Evolutionary conservation across 2,797 vertebrate species (phyloP), one percentile per base, ranked within the genome.

Genomic region (Hybognathus amarus): DNA sequence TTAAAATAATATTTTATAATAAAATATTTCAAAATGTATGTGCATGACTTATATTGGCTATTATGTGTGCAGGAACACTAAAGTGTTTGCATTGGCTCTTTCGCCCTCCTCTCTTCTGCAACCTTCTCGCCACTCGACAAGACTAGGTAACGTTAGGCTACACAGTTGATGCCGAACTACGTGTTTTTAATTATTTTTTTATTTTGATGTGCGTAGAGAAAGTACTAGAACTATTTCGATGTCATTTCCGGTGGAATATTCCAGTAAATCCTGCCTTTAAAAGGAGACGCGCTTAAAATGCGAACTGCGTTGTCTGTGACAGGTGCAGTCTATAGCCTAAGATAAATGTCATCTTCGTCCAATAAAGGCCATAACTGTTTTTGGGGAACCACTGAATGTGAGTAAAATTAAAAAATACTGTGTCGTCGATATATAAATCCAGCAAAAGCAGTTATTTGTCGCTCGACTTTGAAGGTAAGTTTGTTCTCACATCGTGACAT

Each of bases 211-310:
- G 30, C 36, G n/a, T 2, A 22, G 67, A 64, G 87, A 91, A 93
- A 42, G 75, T 13, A 50, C 86, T 42, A 85, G 90, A 90, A 88
- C 54, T 3, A 0, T 0, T 1, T 1, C 0, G 0, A 20, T 92
- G 94, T 95, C 93, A 94, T 79, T 86, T 95, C 94, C 94, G 92
- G 89, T 93, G 91, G 94, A 95, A 95, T 91, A 89, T 94, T 95
- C 91, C 89, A 93, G 91, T 38, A 80, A 86, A 83, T 71, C 81
- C 83, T 45, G 54, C 71, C 88, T 92, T 93, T 93, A 94, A 93
- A 93, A 92, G 89, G 87, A 74, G 87, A 90, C 83, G 90, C 88
- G 85, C 87, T 79, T 85, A 78, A 85, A 75, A 0, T 33, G 61
- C 30, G 10, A 15, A 61, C 10, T 67, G 20, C 10, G 11, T 45